Conservation (phyloP, 2,888 invertebrate species). For the Lasioglossum leucozonium region DNA sequence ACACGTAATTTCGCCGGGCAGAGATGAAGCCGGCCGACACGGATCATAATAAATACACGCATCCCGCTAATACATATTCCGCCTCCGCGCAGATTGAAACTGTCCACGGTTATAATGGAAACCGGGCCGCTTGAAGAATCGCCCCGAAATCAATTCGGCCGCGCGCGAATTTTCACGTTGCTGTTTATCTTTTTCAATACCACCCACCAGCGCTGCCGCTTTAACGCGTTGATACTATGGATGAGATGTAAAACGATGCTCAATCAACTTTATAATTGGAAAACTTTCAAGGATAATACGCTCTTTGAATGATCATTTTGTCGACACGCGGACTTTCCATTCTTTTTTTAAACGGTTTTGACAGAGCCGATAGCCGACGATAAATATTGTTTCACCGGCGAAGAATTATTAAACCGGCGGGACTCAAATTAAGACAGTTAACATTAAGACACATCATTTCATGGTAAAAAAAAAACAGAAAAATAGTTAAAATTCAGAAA, state of each 20-base stretch:
- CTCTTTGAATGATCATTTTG: neutral
- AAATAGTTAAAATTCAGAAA: no score
- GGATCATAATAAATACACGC: slow-evolving; percentile 47
- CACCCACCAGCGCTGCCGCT: neutral
- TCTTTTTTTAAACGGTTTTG: neutral
- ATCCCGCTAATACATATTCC: slow-evolving; percentile 41
- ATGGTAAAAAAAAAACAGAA: no score
- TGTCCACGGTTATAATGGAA: slow-evolving; percentile 16
- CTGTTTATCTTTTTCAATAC: neutral
- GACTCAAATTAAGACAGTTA: no score
- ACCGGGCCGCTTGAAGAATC: slow-evolving; percentile 5
- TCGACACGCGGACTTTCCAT: neutral
- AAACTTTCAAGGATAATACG: neutral
- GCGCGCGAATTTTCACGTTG: neutral
- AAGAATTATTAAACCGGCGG: no score
- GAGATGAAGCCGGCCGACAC: slow-evolving; percentile 29
- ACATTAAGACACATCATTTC: no score
- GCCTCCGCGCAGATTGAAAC: slow-evolving; percentile 28
- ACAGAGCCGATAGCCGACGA: neutral
- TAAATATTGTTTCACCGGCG: no score
- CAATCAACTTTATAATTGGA: slow-evolving; percentile 5
- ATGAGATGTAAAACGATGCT: slow-evolving; percentile 2
- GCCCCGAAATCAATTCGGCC: neutral
- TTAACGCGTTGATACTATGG: neutral
- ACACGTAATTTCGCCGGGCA: slow-evolving; percentile 47